Base-by-base conservation (phyloP, 2,113 vertebrate genomes). In the Saimiri boliviensis region DNA sequence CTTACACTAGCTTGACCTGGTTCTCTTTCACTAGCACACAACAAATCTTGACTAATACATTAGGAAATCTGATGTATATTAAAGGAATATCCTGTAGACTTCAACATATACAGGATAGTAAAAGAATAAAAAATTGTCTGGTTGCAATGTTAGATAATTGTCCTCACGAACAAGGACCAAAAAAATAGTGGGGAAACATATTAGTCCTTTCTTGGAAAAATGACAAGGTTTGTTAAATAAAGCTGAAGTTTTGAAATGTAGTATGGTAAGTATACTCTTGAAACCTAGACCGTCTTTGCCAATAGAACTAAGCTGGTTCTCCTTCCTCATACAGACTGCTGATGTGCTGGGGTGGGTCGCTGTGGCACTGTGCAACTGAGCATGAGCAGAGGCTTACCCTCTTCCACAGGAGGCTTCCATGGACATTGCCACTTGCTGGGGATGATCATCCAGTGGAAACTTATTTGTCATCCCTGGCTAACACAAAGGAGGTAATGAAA, bases 321-420 rank as follows among this genome's bases (percentile, higher is more conserved):
- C 13, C 68, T 10, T 80, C 23, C 63, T 74, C 23, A 25, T 35
- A 25, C 35, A 73, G 45, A 30, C 19, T 87, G 73, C 70, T 5
- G 2, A 23, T 20, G 4, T 1, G 30, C 0, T 8, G 3, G 35
- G 20, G 20, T 2, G 30, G 32, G 11, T 6, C 23, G 1, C 5
- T 25, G 70, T 6, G 13, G 19, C 16, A 14, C 17, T 79, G 30
- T 30, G 58, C 16, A 5, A 0, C 3, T 4, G 37, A 27, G 4
- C 6, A 2, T 19, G 19, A 37, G 1, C 49, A 37, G 30, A 73
- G 45, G 47, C 45, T 63, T 32, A 9, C 5, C 3, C 14, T 60
- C 56, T 40, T 19, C 84, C 56, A 5, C 4, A 30, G 20, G 42
- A 58, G 17, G 6, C 49, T 80, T 52, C 68, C 37, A 35, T 4